A percentile compares a stretch with the other conserved stretches of the same genome.
Evolutionary conservation across 2,113 vertebrate species (phyloP).

Genomic region (Channa argus): DNA sequence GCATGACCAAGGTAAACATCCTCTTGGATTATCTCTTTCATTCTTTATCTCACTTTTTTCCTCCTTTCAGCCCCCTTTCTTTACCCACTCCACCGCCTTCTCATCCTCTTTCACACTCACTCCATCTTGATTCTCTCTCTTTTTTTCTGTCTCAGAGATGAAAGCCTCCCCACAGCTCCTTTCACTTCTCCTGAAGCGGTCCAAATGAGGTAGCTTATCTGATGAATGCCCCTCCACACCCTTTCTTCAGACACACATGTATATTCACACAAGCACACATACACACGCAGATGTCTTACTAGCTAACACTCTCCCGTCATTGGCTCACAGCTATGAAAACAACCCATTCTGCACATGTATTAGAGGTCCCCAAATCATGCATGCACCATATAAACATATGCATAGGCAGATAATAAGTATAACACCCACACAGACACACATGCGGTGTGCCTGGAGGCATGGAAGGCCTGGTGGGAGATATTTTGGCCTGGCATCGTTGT

Average conservation of each 20-base stretch:
- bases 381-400: constrained; percentile 61
- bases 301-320: constrained; percentile 2
- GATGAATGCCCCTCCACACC: constrained; percentile 57
- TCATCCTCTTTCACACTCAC: constrained; percentile 71
- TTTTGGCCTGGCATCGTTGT: constrained; percentile 64
- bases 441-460: constrained; percentile 65
- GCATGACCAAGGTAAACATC: constrained; percentile 79
- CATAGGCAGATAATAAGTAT: constrained; percentile 50
- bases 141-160: constrained; percentile 78
- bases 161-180: constrained; percentile 84
- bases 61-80: constrained; percentile 44
- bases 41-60: constrained; percentile 64
- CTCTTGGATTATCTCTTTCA: constrained; percentile 75
- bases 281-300: neutral
- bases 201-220: constrained; percentile 83
- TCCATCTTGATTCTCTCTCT: constrained; percentile 67
- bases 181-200: constrained; percentile 81
- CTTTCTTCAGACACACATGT: constrained; percentile 40
- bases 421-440: constrained; percentile 58
- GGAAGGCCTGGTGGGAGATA: constrained; percentile 62
- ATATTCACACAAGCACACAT: constrained; percentile 12
- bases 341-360: constrained; percentile 2
- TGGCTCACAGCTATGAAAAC: constrained; percentile 10
- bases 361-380: constrained; percentile 8
- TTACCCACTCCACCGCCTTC: constrained; percentile 58